Evolutionary conservation across 1,140 invertebrate species (phyloP), one percentile per base, ranked within the genome.

Genomic region (Pygmarrhopalites habei): DNA sequence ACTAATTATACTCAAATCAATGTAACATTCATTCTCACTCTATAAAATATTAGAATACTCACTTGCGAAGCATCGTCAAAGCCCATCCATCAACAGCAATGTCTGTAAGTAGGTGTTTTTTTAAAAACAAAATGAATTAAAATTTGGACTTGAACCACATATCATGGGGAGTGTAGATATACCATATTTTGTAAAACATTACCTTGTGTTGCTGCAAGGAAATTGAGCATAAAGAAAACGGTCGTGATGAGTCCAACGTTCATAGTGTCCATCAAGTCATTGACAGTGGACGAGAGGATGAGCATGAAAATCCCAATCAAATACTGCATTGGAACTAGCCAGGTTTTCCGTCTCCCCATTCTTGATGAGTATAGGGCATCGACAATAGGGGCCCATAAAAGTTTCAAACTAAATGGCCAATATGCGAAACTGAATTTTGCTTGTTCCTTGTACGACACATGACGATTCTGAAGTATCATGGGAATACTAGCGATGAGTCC

Each of bases 41-140:
- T 52, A 23, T 3, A 23, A 29, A 52, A 35, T 35, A 35, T 15
- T 15, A 15, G 14, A 60, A 29, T 56, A 67, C 65, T 70, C 76
- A 88, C 85, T 89, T 88, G 75, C 94, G 91, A 2, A 99, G 78
- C 91, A 99, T 99, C 2, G 96, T 99, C 1, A 99, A 78, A 1
- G 96, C 96, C 97, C 97, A 99, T 2, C 97, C 97, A 83, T 99
- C 97, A 1, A 99, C 95, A 58, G 95, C 95, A 74, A 99, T 98
- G 77, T 99, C n/a, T n/a, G n/a, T n/a, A n/a, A n/a, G n/a, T n/a
- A n/a, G n/a, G n/a, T n/a, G n/a, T n/a, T n/a, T n/a, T n/a, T n/a
- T n/a, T n/a, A n/a, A n/a, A n/a, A n/a, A n/a, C n/a, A n/a, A n/a
- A n/a, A n/a, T n/a, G n/a, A n/a, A n/a, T n/a, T n/a, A n/a, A n/a